Base-by-base conservation (phyloP, 2,797 vertebrate genomes). In the Amblyraja radiata region DNA sequence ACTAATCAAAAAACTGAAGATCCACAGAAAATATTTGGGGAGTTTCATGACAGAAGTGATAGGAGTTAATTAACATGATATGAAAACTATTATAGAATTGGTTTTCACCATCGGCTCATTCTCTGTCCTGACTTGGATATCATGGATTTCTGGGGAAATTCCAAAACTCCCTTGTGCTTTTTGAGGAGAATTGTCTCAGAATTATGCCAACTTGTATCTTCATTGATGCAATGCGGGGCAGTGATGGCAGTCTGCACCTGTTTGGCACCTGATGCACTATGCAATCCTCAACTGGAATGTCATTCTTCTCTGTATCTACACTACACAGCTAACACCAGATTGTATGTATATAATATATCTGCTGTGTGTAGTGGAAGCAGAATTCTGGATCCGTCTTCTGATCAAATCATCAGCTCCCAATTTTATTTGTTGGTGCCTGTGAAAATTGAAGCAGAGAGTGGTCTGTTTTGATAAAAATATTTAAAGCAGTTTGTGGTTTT, bases 401-500 rank as follows among this genome's bases (percentile, higher is more conserved):
- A 86, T 63, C 58, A 86, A 86, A 63, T 65, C 28, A 88, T 88
- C 28, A 88, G 14, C 13, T 11, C 4, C 1, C 54, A 84, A 81
- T 81, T 81, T 46, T 61, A 28, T 61, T 84, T 84, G 54, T 58
- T 13, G 1, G n/a, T 86, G 28, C 28, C 46, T 86, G 28, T 65
- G 13, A 63, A 61, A 28, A 65, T 63, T 13, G 25, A 28, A 86
- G 0, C 28, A 88, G n/a, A 65, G 65, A 88, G 61, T 88, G 83
- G 28, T 32, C 63, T 88, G 61, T 65, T 84, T 21, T 54, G 25
- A 61, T 25, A 65, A 65, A 88, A 88, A 32, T 32, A 88, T 36
- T 88, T 88, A 65, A 88, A 88, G n/a, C n/a, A 18, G n/a, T 65
- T 83, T 88, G 61, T 88, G 65, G n/a, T 88, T 65, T 83, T 32